phyloP scores from a whole-genome alignment of 2,113 vertebrate genomes.

The Genyomyrus donnyi region DNA sequence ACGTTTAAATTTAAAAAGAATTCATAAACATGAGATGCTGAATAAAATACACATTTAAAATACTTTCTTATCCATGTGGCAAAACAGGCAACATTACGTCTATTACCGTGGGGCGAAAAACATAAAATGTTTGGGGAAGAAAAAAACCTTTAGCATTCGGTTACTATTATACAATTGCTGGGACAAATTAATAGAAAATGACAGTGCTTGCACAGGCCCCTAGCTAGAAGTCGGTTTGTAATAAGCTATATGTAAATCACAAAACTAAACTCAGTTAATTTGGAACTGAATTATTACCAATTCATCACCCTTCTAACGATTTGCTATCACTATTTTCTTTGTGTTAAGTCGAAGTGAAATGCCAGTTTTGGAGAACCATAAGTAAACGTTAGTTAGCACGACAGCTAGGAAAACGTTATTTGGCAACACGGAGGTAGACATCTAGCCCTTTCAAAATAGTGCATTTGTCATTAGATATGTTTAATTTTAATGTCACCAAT shows the following conservation, averaged over 20 bases:
- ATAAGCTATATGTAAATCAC: neutral
- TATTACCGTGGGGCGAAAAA: neutral
- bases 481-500: neutral
- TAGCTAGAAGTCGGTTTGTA: neutral
- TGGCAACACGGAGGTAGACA: neutral
- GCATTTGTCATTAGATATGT: neutral
- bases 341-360: neutral
- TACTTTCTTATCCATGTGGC: neutral
- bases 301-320: neutral
- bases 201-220: neutral
- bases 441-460: neutral
- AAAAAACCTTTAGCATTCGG: neutral
- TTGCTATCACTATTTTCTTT: neutral
- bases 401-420: neutral
- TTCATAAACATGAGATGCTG: neutral
- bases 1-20: neutral
- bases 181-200: neutral
- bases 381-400: neutral
- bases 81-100: neutral
- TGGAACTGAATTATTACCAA: neutral
- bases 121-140: neutral
- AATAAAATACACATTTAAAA: neutral
- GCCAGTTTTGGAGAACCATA: slow-evolving; percentile 7
- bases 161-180: neutral
- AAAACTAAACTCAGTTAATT: neutral